Conservation (phyloP, 2,888 invertebrate genomes). For the Aporophyla lueneburgensis region DNA sequence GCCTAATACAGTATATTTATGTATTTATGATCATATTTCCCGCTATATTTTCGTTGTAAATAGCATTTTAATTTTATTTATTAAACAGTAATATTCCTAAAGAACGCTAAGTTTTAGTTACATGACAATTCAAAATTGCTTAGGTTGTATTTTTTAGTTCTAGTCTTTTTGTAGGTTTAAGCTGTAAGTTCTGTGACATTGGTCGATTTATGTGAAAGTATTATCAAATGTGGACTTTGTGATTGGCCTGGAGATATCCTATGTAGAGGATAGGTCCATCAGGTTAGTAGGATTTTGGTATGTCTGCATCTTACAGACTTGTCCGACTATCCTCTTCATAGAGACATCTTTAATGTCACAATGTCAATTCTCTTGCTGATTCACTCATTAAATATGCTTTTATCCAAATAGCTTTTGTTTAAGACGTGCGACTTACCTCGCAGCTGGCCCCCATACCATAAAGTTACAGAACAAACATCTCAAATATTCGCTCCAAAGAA, state of each 20-base stretch:
- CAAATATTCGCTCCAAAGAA: constrained; percentile 64
- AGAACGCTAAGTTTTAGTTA: constrained; percentile 77
- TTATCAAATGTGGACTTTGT: constrained; percentile 58
- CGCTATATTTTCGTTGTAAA: constrained; percentile 74
- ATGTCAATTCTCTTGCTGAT: constrained; percentile 28
- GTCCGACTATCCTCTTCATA: constrained; percentile 25
- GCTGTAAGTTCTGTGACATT: constrained; percentile 71
- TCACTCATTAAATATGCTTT: constrained; percentile 56
- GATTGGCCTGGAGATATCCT: constrained; percentile 32
- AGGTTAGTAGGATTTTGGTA: constrained; percentile 16
- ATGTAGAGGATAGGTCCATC: constrained; percentile 11
- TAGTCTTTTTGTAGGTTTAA: constrained; percentile 87
- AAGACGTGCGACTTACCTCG: constrained; percentile 52
- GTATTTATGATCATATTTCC: constrained; percentile 61
- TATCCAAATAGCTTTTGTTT: constrained; percentile 58
- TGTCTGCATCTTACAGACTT: constrained; percentile 10
- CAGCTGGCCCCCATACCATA: constrained; percentile 51
- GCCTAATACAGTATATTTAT: constrained; percentile 44
- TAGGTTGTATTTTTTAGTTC: constrained; percentile 87
- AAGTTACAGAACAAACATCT: constrained; percentile 58
- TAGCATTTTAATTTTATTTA: constrained; percentile 75
- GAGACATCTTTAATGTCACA: constrained; percentile 28
- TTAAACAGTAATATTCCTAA: constrained; percentile 65
- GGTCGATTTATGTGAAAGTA: constrained; percentile 70
- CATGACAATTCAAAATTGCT: constrained; percentile 84